Conservation (phyloP, 2,797 vertebrate genomes). For the Parotocinclus haroldoi region DNA sequence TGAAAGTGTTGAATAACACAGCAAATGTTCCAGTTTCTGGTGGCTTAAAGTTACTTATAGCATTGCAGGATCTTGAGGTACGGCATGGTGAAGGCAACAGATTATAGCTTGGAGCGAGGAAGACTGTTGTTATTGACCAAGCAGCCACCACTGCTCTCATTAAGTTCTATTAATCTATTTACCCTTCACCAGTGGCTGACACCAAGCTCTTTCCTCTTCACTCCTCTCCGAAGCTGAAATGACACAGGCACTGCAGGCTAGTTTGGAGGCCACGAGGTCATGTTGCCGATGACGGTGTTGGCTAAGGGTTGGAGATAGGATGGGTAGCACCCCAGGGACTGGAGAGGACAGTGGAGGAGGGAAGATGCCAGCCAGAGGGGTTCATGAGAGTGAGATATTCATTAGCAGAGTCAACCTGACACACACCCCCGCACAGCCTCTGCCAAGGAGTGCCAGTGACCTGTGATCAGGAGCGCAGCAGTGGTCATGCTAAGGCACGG, state of each 20-base stretch:
- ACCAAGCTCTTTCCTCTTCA: slow-evolving; percentile 54
- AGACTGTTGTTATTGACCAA: slow-evolving; percentile 36
- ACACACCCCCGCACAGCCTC: slow-evolving; percentile 65
- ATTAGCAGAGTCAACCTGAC: slow-evolving; percentile 81
- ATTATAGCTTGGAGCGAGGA: slow-evolving; percentile 22
- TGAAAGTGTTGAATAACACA: too few species aligned
- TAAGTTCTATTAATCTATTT: slow-evolving; percentile 76
- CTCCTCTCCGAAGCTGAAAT: slow-evolving; percentile 67
- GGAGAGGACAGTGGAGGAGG: slow-evolving; percentile 50
- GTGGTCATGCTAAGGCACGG: slow-evolving; percentile 29
- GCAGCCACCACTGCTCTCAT: slow-evolving; percentile 61
- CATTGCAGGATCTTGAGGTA: slow-evolving; percentile 10
- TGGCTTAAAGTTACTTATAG: background rate
- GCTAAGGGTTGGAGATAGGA: slow-evolving; percentile 65
- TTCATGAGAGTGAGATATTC: slow-evolving; percentile 68
- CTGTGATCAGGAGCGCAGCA: slow-evolving; percentile 32
- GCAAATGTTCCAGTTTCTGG: too few species aligned
- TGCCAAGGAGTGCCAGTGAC: slow-evolving; percentile 60
- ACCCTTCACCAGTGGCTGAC: slow-evolving; percentile 70
- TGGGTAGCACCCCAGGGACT: slow-evolving; percentile 30
- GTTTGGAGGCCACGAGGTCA: slow-evolving; percentile 72
- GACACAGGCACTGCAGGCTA: slow-evolving; percentile 70
- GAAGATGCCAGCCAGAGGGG: slow-evolving; percentile 64
- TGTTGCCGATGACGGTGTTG: slow-evolving; percentile 65
- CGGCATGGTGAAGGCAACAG: background rate